Conservation (phyloP, 2,113 vertebrate species). For the Pseudolaguvia tuberculata region DNA sequence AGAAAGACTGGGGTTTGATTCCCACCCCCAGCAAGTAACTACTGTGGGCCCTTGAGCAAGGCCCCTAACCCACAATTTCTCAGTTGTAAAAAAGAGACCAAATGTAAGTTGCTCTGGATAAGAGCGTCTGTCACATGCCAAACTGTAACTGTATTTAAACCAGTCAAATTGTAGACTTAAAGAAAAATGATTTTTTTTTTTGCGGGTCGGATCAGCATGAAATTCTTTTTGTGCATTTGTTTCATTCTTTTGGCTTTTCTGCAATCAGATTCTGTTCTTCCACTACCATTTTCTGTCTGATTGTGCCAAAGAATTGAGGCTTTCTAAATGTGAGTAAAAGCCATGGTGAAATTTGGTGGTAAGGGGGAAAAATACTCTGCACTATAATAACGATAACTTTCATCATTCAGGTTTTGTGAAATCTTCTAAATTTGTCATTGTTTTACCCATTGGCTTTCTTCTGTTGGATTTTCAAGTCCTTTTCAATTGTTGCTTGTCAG, state of each 20-base stretch:
- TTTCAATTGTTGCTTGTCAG: not conserved
- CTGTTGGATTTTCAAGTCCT: no score
- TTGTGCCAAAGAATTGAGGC: not conserved
- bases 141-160: no score
- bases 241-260: not conserved
- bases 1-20: no score
- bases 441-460: no score
- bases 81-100: not conserved
- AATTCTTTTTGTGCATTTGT: no score
- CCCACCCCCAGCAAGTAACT: not conserved
- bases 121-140: no score
- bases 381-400: no score
- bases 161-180: no score
- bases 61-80: no score
- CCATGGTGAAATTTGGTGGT: not conserved
- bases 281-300: not conserved
- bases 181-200: not conserved
- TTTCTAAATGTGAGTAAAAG: not conserved
- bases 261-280: conserved; percentile 10
- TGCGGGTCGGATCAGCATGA: not conserved
- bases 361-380: not conserved
- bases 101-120: no score
- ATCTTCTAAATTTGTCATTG: no score
- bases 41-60: not conserved
- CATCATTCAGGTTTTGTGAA: no score